phyloP scores from a whole-genome alignment of 1,140 invertebrate genomes.

The Brevipalpus yothersi region DNA sequence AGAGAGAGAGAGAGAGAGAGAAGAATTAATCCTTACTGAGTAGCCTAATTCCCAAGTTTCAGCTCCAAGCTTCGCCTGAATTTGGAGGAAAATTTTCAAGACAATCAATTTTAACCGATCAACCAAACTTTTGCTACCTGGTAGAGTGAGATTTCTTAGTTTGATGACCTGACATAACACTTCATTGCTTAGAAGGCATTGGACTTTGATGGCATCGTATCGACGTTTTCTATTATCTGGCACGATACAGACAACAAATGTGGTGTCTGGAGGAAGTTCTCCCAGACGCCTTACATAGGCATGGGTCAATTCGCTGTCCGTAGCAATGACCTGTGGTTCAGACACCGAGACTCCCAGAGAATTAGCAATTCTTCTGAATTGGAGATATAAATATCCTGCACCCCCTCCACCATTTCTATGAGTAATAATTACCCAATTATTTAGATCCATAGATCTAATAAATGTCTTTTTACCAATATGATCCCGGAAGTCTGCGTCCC shows the following conservation, averaged over 20 bases:
- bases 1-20: too few species aligned
- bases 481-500: slow-evolving; percentile 5
- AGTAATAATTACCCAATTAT: slow-evolving; percentile 39
- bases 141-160: slow-evolving; percentile 20
- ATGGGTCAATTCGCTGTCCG: slow-evolving; percentile 7
- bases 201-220: slow-evolving; percentile 23
- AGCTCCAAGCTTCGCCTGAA: slow-evolving; percentile 32
- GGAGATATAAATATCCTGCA: slow-evolving; percentile 14
- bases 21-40: slow-evolving; percentile 26
- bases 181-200: neutral
- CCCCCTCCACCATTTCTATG: slow-evolving; percentile 24
- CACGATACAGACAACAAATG: slow-evolving; percentile 33
- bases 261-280: slow-evolving; percentile 1
- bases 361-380: slow-evolving; percentile 15
- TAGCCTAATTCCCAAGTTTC: slow-evolving; percentile 28
- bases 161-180: slow-evolving; percentile 38
- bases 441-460: slow-evolving; percentile 25
- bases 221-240: slow-evolving; percentile 38
- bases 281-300: neutral
- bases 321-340: slow-evolving; percentile 11
- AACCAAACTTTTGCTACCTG: slow-evolving; percentile 37
- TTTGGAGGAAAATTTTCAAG: slow-evolving; percentile 42
- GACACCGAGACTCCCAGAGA: slow-evolving; percentile 20
- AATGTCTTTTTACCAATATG: slow-evolving; percentile 15
- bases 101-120: slow-evolving; percentile 31